Conservation (phyloP, 2,888 invertebrate genomes). For the Drosophila macrothrix region DNA sequence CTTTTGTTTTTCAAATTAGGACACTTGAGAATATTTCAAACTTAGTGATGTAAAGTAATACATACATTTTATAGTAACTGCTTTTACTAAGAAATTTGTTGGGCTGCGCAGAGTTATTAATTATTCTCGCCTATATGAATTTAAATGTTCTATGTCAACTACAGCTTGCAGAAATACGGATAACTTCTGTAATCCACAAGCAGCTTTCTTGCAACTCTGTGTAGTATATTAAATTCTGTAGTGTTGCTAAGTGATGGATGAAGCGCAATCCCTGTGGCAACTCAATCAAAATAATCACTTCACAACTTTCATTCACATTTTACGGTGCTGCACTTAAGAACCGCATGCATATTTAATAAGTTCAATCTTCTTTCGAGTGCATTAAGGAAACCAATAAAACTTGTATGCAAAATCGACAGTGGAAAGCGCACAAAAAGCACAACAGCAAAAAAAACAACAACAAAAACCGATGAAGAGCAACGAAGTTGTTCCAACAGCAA, state of each 20-base stretch:
- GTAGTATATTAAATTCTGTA: background rate
- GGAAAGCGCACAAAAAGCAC: constrained; percentile 11
- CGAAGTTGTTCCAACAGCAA: constrained; percentile 39
- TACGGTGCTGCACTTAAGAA: constrained; percentile 9
- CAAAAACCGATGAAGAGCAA: constrained; percentile 27
- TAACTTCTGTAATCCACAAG: background rate
- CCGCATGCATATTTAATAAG: constrained; percentile 46
- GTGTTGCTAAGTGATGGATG: constrained; percentile 1
- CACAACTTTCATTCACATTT: background rate
- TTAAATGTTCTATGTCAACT: background rate
- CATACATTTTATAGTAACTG: background rate
- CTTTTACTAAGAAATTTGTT: background rate
- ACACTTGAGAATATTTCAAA: constrained; percentile 10
- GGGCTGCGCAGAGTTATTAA: background rate
- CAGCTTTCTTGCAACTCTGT: background rate
- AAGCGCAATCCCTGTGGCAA: background rate
- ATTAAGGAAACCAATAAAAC: constrained; percentile 37
- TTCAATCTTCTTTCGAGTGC: constrained; percentile 19
- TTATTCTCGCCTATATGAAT: background rate
- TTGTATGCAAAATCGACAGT: constrained; percentile 38
- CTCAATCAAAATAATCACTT: constrained; percentile 10
- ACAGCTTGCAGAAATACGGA: background rate
- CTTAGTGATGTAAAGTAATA: too few relatives aligned
- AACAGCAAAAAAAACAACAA: constrained; percentile 18
- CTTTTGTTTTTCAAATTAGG: constrained; percentile 23